Conservation (phyloP, 2,113 vertebrate species). For the Sturnus vulgaris region DNA sequence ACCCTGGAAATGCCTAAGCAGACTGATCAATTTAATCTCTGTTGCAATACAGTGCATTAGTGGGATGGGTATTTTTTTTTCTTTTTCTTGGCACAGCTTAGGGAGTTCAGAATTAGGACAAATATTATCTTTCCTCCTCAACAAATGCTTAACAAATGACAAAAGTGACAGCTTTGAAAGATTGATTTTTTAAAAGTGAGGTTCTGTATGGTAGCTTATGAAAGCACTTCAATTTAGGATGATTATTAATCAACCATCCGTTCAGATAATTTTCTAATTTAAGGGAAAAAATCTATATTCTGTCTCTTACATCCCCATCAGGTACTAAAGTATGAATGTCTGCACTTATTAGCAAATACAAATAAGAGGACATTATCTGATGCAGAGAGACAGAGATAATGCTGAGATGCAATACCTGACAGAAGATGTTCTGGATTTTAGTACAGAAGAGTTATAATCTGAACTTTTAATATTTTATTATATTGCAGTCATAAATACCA, state of each 20-base stretch:
- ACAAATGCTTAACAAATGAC: conserved; percentile 65
- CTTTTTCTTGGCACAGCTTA: conserved; percentile 50
- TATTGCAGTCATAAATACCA: conserved; percentile 2
- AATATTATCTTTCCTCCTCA: conserved; percentile 60
- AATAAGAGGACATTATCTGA: conserved; percentile 46
- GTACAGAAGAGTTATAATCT: conserved; percentile 4
- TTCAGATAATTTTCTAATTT: conserved; percentile 71
- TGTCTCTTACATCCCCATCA: conserved; percentile 65
- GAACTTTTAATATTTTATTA: conserved; percentile 52
- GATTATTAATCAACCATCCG: conserved; percentile 68
- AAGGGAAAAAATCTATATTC: conserved; percentile 64
- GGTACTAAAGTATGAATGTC: conserved; percentile 65
- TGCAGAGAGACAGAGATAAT: not conserved
- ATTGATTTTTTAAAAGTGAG: conserved; percentile 64
- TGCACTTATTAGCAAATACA: conserved; percentile 64
- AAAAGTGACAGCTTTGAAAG: conserved; percentile 66
- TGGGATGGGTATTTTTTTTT: conserved; percentile 10
- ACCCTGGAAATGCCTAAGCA: conserved; percentile 56
- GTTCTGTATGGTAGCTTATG: conserved; percentile 59
- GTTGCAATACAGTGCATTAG: conserved; percentile 59
- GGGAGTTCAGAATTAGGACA: conserved; percentile 61
- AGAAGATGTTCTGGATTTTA: conserved; percentile 17
- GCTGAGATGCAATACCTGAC: not conserved
- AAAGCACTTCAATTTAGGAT: conserved; percentile 68
- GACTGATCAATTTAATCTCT: conserved; percentile 66